Conservation (phyloP, 30 jellyfish, hydroid and myxozoan genomes). For the Aurelia sp. region DNA sequence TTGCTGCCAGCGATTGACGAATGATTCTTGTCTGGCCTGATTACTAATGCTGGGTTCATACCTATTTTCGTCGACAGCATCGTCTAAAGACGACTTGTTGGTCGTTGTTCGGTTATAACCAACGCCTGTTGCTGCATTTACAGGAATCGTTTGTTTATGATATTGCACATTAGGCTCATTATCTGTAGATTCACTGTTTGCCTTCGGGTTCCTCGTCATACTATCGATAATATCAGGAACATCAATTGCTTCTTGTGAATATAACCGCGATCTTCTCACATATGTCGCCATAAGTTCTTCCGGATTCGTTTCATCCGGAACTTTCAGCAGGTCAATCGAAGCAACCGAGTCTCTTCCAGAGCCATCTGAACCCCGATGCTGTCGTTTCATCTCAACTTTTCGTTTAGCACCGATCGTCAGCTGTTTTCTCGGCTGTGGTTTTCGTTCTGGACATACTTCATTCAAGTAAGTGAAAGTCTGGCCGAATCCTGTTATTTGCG, state of each 20-base stretch:
- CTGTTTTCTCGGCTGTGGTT: slow-evolving; percentile 25
- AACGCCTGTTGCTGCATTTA: no score
- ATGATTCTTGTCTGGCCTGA: not conserved
- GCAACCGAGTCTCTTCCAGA: slow-evolving; percentile 8
- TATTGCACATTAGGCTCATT: not conserved
- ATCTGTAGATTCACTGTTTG: not conserved
- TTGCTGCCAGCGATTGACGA: slow-evolving; percentile 1
- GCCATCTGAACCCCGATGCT: slow-evolving; percentile 36
- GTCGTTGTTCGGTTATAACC: no score
- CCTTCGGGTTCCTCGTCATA: not conserved
- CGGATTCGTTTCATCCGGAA: slow-evolving; percentile 14
- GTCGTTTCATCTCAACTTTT: slow-evolving; percentile 43
- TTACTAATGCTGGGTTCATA: not conserved
- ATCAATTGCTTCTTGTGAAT: slow-evolving; percentile 33
- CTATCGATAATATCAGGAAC: slow-evolving; percentile 2
- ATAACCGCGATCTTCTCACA: slow-evolving; percentile 31
- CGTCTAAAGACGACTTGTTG: no score
- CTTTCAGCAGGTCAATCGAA: slow-evolving; percentile 26
- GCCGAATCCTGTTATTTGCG: slow-evolving; percentile 69
- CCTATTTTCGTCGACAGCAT: not conserved
- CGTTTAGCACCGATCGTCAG: slow-evolving; percentile 49
- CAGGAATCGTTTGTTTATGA: not conserved
- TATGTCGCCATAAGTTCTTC: not conserved
- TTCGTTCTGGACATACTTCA: slow-evolving; percentile 38
- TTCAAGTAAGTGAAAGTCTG: slow-evolving; percentile 32